Evolutionary conservation across 2,113 vertebrate species (phyloP).

Genomic region (Lasiurus borealis): DNA sequence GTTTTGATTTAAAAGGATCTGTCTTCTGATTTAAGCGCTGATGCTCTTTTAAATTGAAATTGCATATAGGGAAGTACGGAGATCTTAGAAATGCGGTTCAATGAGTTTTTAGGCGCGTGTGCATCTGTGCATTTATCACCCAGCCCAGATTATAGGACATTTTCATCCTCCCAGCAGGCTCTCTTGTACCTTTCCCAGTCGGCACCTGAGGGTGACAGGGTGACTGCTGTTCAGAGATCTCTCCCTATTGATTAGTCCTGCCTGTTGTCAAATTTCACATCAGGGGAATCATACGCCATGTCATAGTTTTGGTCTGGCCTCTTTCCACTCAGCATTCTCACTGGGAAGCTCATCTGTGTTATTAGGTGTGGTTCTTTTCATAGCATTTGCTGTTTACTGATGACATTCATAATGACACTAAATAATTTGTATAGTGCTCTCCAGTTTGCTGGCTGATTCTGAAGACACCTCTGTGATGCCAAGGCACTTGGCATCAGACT

Average conservation of each 20-base stretch:
- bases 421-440: background rate
- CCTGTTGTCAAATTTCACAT: background rate
- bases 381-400: slow-evolving; percentile 30
- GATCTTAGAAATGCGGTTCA: slow-evolving; percentile 35
- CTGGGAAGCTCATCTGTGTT: background rate
- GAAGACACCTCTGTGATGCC: background rate
- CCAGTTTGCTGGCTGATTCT: slow-evolving; percentile 6
- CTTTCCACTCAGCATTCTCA: slow-evolving; percentile 37
- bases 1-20: slow-evolving; percentile 45
- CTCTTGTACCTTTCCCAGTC: too few species aligned
- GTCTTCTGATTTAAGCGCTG: background rate
- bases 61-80: slow-evolving; percentile 11
- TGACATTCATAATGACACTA: background rate
- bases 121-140: background rate
- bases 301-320: slow-evolving; percentile 25
- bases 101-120: background rate
- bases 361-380: slow-evolving; percentile 36
- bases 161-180: background rate
- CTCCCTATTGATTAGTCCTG: slow-evolving; percentile 16
- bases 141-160: background rate
- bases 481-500: background rate
- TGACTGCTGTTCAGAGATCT: background rate
- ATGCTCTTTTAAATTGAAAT: slow-evolving; percentile 61
- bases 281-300: background rate
- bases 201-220: background rate